Percentiles rank a stretch among this genome's conserved stretches.
Evolutionary conservation across 2,113 vertebrate genomes (phyloP).

Genomic region (Ceratotherium simum): DNA sequence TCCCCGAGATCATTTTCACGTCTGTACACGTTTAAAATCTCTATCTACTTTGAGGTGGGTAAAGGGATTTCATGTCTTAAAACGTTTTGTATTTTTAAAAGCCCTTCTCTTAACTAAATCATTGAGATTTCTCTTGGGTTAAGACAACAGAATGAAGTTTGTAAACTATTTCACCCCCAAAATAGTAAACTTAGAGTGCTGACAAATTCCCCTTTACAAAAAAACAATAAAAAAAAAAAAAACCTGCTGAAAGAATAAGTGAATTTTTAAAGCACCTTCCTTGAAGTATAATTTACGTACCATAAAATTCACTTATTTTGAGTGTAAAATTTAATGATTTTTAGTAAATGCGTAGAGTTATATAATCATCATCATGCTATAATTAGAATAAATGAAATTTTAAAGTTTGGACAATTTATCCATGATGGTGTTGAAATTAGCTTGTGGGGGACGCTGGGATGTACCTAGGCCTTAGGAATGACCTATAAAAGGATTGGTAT

Average conservation of each 20-base stretch:
- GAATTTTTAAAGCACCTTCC: background rate
- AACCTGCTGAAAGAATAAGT: background rate
- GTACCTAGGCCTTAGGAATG: background rate
- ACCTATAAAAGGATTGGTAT: background rate
- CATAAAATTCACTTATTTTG: background rate
- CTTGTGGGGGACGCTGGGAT: background rate
- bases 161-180: background rate
- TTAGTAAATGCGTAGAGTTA: background rate
- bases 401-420: background rate
- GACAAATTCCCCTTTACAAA: background rate
- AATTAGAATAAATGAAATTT: background rate
- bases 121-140: constrained; percentile 2
- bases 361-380: background rate
- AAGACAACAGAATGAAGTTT: background rate
- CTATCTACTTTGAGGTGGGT: background rate
- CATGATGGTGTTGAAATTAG: background rate
- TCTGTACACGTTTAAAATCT: constrained; percentile 56
- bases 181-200: background rate
- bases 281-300: background rate
- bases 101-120: background rate
- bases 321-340: background rate
- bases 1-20: constrained; percentile 58
- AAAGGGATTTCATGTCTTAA: constrained; percentile 49
- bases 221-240: background rate
- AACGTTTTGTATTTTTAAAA: constrained; percentile 41